Evolutionary conservation across 2,113 vertebrate genomes (phyloP), one percentile per base, ranked within the genome.

Genomic region (Prinia subflava): DNA sequence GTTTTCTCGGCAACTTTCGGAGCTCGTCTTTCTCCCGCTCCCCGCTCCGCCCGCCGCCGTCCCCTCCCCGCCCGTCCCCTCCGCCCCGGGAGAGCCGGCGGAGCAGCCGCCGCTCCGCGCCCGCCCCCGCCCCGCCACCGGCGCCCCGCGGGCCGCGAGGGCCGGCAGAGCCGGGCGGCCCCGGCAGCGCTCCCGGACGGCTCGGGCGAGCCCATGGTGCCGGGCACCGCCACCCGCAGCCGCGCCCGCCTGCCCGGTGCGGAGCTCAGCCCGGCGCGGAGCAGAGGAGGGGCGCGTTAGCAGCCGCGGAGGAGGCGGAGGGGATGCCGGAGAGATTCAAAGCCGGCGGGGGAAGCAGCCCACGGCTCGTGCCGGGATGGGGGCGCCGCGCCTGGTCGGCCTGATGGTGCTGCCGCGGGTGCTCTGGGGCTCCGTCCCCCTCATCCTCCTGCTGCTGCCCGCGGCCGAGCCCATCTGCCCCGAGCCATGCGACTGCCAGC

Each of bases 401-500:
- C 76, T 99, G 91, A 95, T 98, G 96, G 91, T 93, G 92, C 88
- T 95, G 85, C 83, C 64, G 69, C 64, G 59, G 93, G 69, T 97
- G 73, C 57, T 97, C 63, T 93, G 96, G 91, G 87, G 92, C 85
- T 96, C 88, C 87, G 70, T 95, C 42, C 19, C 88, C 28, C 62
- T 88, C 23, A 44, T 98, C 62, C 92, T 98, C 7, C 92, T 98
- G 85, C 96, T 98, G 90, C 90, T 96, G 44, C 97, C 97, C 7
- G 55, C 79, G 70, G 97, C 84, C 16, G 83, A 97, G 78, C 87
- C 97, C 60, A 83, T 98, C 67, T 99, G 99, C 89, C 99, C 99
- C 2, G 98, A 99, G 82, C 98, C 97, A 71, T 99, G 99, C 93
- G 99, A 99, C 92, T 99, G 99, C 94, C 99, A 98, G 95, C 98